Evolutionary conservation across 2,888 invertebrate species (phyloP), one percentile per base, ranked within the genome.

Genomic region (Clistopyga incitator): DNA sequence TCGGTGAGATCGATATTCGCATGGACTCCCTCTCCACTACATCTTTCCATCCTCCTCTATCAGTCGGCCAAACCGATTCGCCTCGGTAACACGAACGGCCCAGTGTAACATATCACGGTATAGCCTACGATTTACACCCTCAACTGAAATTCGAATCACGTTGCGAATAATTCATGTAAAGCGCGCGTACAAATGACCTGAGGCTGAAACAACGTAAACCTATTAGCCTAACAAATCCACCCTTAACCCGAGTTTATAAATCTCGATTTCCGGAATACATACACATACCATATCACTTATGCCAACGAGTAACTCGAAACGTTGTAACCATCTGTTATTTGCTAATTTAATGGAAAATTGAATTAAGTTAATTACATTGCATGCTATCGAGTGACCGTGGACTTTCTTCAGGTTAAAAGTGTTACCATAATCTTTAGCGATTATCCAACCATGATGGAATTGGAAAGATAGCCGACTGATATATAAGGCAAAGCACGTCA

Each of bases 1-100:
- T 64, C 23, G 64, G 74, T 13, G 67, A 80, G 81, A 86, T 86
- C 86, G 84, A 86, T 86, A 86, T 81, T 86, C 59, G 38, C 79
- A 20, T 77, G 71, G 78, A 77, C 84, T 80, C 54, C 13, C 54
- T 23, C 54, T 23, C 10, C 23, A 25, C 23, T 23, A 6, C 15
- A 54, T 23, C 45, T 34, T 59, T 68, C 50, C 50, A 23, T 61
- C 50, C 78, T 70, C 56, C 59, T 61, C 23, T 59, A 71, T 65
- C 56, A 47, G 64, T 38, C 65, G 45, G 38, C 47, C 65, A 25
- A 64, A 18, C 25, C 76, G 71, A 77, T 50, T 75, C 76, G 42
- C 38, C 54, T 45, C 65, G 61, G 54, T 70, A 34, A 64, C 59
- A 45, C 50, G 54, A 56, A 47, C 38, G 25, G 13, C 56, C 61